Evolutionary conservation across 2,888 invertebrate genomes (phyloP), one percentile per base, ranked within the genome.

Genomic region (Synanthedon tipuliformis): DNA sequence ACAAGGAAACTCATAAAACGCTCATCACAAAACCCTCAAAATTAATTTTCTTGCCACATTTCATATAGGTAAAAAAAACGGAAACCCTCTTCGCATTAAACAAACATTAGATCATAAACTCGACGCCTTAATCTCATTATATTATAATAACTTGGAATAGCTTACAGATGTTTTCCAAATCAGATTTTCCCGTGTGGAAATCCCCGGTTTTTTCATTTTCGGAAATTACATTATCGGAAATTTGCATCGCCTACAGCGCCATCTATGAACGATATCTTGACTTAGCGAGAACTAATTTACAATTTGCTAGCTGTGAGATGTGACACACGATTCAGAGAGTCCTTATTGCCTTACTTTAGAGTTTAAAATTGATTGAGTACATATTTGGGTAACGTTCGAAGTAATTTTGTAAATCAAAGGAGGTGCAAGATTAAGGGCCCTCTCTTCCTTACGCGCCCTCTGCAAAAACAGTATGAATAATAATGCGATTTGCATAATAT

Each of bases 401-500:
- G 54, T 67, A 68, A 69, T 55, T 63, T 78, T 68, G 79, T 68
- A 64, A 66, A 65, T 57, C 57, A 61, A 65, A 61, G 57, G 53
- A 56, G 62, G 64, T 68, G 68, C 66, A 69, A 82, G 83, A 86
- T 85, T 84, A 83, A 82, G 80, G 79, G 78, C 66, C 69, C 69
- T 23, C 71, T 68, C 68, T 74, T 68, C 71, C 71, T 68, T 71
- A 59, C 64, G 68, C 70, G 76, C 86, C 82, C 85, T 85, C 71
- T 77, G 72, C 76, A 81, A 84, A 86, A 84, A 85, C 85, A 83
- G 77, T 79, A 84, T 86, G 86, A 85, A 85, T 86, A 85, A 85
- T 86, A 86, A 85, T 83, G 65, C 69, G 71, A 85, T 85, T 82
- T 79, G 79, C 86, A 86, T 86, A 84, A 84, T 81, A 81, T 81